phyloP scores from a whole-genome alignment of 2,113 vertebrate genomes.

The Heterotilapia buettikoferi region DNA sequence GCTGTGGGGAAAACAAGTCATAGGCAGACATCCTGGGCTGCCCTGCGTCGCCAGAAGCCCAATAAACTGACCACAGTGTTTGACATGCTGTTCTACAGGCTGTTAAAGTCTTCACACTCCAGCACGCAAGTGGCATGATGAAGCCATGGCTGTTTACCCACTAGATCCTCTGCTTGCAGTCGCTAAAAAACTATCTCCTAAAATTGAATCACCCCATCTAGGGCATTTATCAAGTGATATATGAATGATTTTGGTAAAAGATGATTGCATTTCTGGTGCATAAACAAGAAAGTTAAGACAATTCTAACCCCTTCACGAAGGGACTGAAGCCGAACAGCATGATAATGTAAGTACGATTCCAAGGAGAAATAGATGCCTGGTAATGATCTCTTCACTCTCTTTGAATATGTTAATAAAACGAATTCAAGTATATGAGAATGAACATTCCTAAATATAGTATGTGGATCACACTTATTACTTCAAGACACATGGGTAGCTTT shows the following conservation, averaged over 20 bases:
- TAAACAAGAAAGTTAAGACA: background rate
- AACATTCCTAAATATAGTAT: background rate
- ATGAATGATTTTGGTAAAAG: background rate
- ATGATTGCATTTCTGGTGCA: background rate
- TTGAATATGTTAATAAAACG: background rate
- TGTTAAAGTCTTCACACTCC: conserved; percentile 35
- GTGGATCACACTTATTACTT: background rate
- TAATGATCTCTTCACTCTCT: background rate
- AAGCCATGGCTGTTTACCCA: background rate
- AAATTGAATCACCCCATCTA: background rate
- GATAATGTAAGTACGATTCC: background rate
- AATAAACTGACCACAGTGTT: conserved; percentile 62
- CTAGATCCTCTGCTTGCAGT: background rate
- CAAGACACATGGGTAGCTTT: background rate
- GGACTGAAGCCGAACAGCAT: background rate
- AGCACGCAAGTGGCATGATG: conserved; percentile 19
- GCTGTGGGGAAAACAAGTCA: conserved; percentile 54
- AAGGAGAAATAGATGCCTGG: background rate
- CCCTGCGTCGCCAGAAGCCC: conserved; percentile 41
- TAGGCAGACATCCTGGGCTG: conserved; percentile 50
- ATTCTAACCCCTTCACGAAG: background rate
- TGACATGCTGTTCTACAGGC: conserved; percentile 30
- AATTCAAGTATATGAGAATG: background rate
- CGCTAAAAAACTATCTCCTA: background rate
- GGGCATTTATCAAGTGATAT: background rate